Evolutionary conservation across 2,888 invertebrate species (phyloP), one percentile per base, ranked within the genome.

Genomic region (Ichneumon xanthorius): DNA sequence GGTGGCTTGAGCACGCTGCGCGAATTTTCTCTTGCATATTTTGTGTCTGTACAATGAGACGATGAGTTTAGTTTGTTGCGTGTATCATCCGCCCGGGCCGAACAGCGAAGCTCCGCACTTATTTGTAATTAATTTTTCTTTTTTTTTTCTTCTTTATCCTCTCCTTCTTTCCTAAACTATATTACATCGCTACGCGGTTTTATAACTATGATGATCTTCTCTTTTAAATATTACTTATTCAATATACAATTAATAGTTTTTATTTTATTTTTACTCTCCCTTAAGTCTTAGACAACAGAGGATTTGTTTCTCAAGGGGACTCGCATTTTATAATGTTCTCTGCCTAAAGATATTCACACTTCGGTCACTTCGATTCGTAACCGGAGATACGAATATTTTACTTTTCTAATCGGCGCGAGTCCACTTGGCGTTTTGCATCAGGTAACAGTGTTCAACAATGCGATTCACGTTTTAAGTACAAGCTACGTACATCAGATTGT

Each of bases 391-490:
- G 40, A 70, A 40, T 70, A 19, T 78, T 48, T 58, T 37, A 58
- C 63, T 19, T 19, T 19, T 61, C 37, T 76, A 80, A 65, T 67
- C 37, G 63, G 61, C 40, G 55, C 79, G 61, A 67, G 40, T 82
- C 22, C 45, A n/a, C 71, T 61, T 50, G 2, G 67, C 33, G 33
- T 85, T 45, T 67, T 68, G 72, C 71, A 55, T 77, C 82, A 75
- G 81, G 85, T 85, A 85, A 85, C 77, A 85, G 81, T 79, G 78
- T 80, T 85, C 73, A 85, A 85, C 78, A 82, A 82, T 82, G 68
- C 70, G 61, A 80, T 71, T 71, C 40, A 73, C 75, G 68, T 85
- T 81, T 70, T 71, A 77, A 68, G 55, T 75, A 75, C 63, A 70
- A 65, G 19, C 55, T 79, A 76, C 48, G 65, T 71, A 68, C 80